Conservation (phyloP, 2,888 invertebrate species). For the Agriopis marginaria region DNA sequence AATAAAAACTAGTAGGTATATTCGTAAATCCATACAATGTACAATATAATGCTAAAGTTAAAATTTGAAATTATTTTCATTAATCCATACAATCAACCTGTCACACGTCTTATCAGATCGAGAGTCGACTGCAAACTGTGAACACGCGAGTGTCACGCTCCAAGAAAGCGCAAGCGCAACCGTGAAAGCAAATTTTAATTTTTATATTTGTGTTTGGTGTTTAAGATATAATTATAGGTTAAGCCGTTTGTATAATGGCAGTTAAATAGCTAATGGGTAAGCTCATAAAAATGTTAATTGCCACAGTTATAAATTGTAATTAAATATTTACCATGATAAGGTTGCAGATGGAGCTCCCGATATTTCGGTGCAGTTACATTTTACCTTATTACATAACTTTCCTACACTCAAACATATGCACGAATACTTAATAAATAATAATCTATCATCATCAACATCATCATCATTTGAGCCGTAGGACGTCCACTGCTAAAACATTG, state of each 20-base stretch:
- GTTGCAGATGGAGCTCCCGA: too few species aligned
- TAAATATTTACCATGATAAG: too few species aligned
- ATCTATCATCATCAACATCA: too few species aligned
- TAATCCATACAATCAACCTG: conserved; percentile 28
- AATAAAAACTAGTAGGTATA: neutral
- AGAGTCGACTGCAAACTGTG: conserved; percentile 4
- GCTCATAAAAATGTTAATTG: too few species aligned
- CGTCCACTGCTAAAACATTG: too few species aligned
- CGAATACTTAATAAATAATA: too few species aligned
- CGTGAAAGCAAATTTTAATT: conserved; percentile 28
- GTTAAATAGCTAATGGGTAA: neutral
- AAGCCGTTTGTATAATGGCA: conserved; percentile 1
- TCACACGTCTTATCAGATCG: conserved; percentile 30
- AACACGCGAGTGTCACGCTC: conserved; percentile 24
- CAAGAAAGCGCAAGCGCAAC: conserved; percentile 29
- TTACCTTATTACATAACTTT: too few species aligned
- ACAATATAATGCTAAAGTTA: neutral
- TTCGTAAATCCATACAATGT: neutral
- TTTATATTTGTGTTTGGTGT: conserved; percentile 23
- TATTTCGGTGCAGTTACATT: too few species aligned
- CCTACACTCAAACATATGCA: too few species aligned
- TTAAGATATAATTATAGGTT: conserved; percentile 22
- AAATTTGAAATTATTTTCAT: conserved; percentile 38
- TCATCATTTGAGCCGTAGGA: too few species aligned
- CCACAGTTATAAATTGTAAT: too few species aligned